A percentile compares a stretch with the other conserved stretches of the same genome.
These are phyloP conservation scores for zebrafish (Danio rerio) DNA, from an alignment of 2,113 vertebrate genomes.

Conservation along the genomic window GRCz12tu NC_133194.1:24362001-24362500, in stretches of 20 bases:
- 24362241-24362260: slow-evolving; percentile 91
- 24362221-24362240: slow-evolving; percentile 89
- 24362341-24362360: slow-evolving; percentile 11
- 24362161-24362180: slow-evolving; percentile 89
- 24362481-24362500: not conserved
- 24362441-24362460: not conserved
- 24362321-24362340: slow-evolving; percentile 13
- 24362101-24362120: slow-evolving; percentile 86
- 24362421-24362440: slow-evolving; percentile 3
- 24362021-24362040: slow-evolving; percentile 99
- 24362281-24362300: slow-evolving; percentile 75
- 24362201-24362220: slow-evolving; percentile 96
- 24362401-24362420: slow-evolving; percentile 68
- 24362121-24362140: slow-evolving; percentile 92
- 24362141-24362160: slow-evolving; percentile 88
- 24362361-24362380: slow-evolving; percentile 40
- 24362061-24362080: slow-evolving; percentile 94
- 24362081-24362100: slow-evolving; percentile 94
- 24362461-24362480: slow-evolving; percentile 11
- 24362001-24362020: slow-evolving; percentile 93
- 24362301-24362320: slow-evolving; percentile 42
- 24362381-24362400: slow-evolving; percentile 82
- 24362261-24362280: slow-evolving; percentile 87
- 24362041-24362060: slow-evolving; percentile 99
- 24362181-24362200: slow-evolving; percentile 87